These are phyloP conservation scores for Temnothorax ravouxi DNA, from an alignment of 2,888 invertebrate genomes.

Conservation along the genomic window DNA sequence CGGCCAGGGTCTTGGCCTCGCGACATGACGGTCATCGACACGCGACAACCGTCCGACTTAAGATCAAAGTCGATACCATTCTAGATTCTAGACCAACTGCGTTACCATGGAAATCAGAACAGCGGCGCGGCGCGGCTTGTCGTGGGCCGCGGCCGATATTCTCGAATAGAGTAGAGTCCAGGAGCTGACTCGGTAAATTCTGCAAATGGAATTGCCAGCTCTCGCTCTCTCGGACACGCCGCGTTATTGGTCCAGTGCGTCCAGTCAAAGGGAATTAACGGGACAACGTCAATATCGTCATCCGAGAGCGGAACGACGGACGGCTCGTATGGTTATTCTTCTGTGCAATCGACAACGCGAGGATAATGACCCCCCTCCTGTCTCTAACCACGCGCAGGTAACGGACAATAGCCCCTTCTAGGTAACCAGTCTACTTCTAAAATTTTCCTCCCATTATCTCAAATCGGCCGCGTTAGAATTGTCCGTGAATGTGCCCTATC, in stretches of 20 bases:
- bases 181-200: conserved; percentile 66
- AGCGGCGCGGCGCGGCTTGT: conserved; percentile 11
- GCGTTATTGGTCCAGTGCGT: conserved; percentile 38
- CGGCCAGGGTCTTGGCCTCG: not conserved
- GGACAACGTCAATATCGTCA: conserved; percentile 68
- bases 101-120: conserved; percentile 69
- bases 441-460: conserved; percentile 5
- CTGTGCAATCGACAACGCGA: conserved; percentile 37
- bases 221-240: conserved; percentile 9
- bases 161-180: conserved; percentile 45
- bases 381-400: conserved; percentile 26
- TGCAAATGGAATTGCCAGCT: conserved; percentile 57
- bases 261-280: conserved; percentile 66
- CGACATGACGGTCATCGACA: conserved; percentile 60
- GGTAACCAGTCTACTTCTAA: not conserved
- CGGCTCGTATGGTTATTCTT: conserved; percentile 59
- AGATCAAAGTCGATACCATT: conserved; percentile 70
- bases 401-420: conserved; percentile 4
- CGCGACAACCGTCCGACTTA: conserved; percentile 56
- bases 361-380: conserved; percentile 51
- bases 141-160: conserved; percentile 13
- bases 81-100: conserved; percentile 48
- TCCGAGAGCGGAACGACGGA: conserved; percentile 43
- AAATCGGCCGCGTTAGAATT: not conserved
- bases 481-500: conserved; percentile 1